A percentile compares a stretch with the other conserved stretches of the same genome.
Conservation (phyloP, 2,113 vertebrate species). For the Semicossyphus pulcher region DNA sequence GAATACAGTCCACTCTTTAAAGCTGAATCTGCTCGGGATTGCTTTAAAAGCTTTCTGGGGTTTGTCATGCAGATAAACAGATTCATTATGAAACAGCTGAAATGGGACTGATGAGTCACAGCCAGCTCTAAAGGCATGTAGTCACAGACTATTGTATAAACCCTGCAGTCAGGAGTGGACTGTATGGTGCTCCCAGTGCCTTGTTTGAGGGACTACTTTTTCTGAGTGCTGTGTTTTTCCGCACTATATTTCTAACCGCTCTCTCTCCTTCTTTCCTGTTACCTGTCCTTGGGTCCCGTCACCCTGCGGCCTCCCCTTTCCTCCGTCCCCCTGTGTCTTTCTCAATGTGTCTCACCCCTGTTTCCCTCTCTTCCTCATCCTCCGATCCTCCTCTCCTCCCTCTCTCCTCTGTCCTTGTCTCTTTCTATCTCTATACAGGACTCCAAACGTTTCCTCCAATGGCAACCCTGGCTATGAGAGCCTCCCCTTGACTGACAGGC, state of each 20-base stretch:
- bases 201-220: conserved; percentile 39
- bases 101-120: conserved; percentile 44
- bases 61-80: conserved; percentile 53
- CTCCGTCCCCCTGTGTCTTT: conserved; percentile 44
- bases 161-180: conserved; percentile 63
- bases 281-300: conserved; percentile 64
- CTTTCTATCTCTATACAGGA: conserved; percentile 86
- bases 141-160: conserved; percentile 60
- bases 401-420: conserved; percentile 71
- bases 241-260: conserved; percentile 78
- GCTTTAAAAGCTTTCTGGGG: conserved; percentile 61
- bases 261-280: conserved; percentile 69
- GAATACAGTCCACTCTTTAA: conserved; percentile 58
- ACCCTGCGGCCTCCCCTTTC: conserved; percentile 33
- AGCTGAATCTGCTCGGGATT: conserved; percentile 39
- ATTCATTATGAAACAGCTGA: conserved; percentile 46
- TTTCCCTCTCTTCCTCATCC: conserved; percentile 54
- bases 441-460: conserved; percentile 97
- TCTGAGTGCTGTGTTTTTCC: conserved; percentile 56
- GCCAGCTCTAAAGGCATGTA: conserved; percentile 53
- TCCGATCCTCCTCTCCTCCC: conserved; percentile 42
- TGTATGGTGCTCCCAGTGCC: conserved; percentile 40
- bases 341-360: conserved; percentile 72
- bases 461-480: conserved; percentile 97
- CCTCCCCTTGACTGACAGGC: conserved; percentile 87